Evolutionary conservation across 2,113 vertebrate species (phyloP).

Genomic region (Dinomys branickii): DNA sequence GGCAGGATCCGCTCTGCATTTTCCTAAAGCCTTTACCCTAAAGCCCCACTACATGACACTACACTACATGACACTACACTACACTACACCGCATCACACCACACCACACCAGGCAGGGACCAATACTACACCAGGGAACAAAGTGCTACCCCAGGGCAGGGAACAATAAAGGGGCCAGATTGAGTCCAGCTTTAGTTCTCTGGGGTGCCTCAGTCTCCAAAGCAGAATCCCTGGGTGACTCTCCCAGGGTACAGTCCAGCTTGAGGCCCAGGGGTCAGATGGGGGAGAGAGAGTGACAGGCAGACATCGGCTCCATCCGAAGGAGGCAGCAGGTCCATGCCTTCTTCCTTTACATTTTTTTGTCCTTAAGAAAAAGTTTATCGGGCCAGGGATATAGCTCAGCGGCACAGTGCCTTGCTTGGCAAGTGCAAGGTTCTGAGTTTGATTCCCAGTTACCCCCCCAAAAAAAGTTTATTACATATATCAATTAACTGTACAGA

Average conservation of each 20-base stretch:
- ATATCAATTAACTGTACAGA: neutral
- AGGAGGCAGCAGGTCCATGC: neutral
- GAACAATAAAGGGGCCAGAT: neutral
- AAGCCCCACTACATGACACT: too few species aligned
- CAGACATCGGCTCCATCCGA: neutral
- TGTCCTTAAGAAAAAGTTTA: too few species aligned
- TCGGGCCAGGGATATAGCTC: too few species aligned
- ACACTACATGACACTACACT: neutral
- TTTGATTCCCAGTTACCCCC: too few species aligned
- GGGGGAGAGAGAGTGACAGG: neutral
- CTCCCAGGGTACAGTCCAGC: neutral
- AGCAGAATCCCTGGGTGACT: neutral
- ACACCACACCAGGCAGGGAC: neutral
- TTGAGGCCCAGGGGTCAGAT: neutral
- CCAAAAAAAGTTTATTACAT: neutral
- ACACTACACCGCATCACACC: neutral
- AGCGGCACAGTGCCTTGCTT: too few species aligned
- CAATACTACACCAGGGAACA: too few species aligned
- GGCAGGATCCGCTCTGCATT: neutral
- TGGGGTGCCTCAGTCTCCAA: neutral
- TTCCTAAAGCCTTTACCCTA: neutral
- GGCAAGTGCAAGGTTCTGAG: too few species aligned
- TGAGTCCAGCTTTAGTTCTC: neutral
- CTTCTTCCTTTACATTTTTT: neutral
- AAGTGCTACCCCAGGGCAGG: neutral